Conservation (phyloP, 2,888 invertebrate genomes). For the Cheilosia grossa region DNA sequence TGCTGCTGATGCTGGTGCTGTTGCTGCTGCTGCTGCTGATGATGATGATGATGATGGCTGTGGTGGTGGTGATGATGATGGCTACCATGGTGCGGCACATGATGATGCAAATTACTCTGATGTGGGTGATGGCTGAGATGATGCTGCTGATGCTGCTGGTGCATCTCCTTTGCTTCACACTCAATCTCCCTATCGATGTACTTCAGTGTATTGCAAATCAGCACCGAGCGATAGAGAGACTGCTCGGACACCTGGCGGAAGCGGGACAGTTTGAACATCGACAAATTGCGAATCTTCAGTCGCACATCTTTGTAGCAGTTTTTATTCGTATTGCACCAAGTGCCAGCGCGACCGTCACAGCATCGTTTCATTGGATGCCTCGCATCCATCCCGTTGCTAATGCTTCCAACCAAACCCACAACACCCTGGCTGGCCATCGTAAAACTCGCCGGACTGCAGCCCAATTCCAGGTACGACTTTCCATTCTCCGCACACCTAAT, state of each 20-base stretch:
- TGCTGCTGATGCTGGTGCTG: constrained; percentile 62
- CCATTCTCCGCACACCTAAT: constrained; percentile 95
- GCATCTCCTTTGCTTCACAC: constrained; percentile 85
- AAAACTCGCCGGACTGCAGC: constrained; percentile 85
- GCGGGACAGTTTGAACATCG: constrained; percentile 95
- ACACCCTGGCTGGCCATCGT: constrained; percentile 53
- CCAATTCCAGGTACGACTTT: constrained; percentile 94
- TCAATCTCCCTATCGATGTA: constrained; percentile 95
- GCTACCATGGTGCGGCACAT: constrained; percentile 77
- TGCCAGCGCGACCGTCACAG: constrained; percentile 89
- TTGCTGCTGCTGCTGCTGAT: constrained; percentile 75
- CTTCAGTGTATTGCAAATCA: constrained; percentile 96
- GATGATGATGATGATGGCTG: constrained; percentile 72
- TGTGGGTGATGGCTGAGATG: constrained; percentile 76
- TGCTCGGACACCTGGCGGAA: constrained; percentile 95
- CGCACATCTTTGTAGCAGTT: constrained; percentile 94
- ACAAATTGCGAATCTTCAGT: constrained; percentile 94
- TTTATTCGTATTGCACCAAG: constrained; percentile 89
- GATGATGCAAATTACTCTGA: constrained; percentile 79
- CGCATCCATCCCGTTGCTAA: constrained; percentile 78
- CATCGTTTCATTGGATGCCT: constrained; percentile 83
- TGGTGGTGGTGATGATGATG: constrained; percentile 76
- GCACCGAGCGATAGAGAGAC: constrained; percentile 93
- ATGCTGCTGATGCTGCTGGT: constrained; percentile 78
- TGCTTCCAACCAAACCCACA: constrained; percentile 43